Conservation (phyloP, 2,888 invertebrate species). For the Doris montereyensis region DNA sequence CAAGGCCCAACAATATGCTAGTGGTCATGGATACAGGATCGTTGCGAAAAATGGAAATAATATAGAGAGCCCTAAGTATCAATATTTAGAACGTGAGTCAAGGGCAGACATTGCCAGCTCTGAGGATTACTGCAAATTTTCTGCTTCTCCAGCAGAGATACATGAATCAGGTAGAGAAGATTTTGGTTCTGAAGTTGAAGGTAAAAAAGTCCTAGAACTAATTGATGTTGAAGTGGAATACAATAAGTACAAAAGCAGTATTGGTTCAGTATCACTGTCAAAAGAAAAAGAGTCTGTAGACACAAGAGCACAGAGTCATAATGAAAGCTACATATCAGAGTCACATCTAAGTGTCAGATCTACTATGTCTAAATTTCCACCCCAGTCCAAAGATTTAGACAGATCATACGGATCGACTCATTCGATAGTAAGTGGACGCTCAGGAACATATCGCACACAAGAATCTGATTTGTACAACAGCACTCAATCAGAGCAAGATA, state of each 20-base stretch:
- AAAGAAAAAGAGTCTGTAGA: background rate
- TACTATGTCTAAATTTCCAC: background rate
- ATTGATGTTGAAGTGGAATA: conserved; percentile 8
- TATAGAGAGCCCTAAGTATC: background rate
- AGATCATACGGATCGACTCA: background rate
- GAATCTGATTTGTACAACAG: background rate
- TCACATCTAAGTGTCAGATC: conserved; percentile 7
- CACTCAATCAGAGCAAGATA: conserved; percentile 9
- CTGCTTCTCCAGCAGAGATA: background rate
- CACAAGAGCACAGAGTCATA: background rate
- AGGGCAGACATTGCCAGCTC: conserved; percentile 27
- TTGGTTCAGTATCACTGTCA: background rate
- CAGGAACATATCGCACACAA: background rate
- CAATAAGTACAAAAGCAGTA: background rate
- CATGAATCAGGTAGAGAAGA: background rate
- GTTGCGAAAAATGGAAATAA: background rate
- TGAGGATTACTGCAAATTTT: conserved; percentile 27
- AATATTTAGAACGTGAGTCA: background rate
- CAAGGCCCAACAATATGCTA: background rate
- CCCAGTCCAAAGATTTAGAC: background rate
- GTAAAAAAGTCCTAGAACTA: background rate
- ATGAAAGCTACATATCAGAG: background rate
- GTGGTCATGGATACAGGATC: background rate
- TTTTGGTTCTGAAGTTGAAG: conserved; percentile 1
- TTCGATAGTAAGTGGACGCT: background rate